Conservation (phyloP, 2,888 invertebrate genomes). For the Bedellia somnulentella region DNA sequence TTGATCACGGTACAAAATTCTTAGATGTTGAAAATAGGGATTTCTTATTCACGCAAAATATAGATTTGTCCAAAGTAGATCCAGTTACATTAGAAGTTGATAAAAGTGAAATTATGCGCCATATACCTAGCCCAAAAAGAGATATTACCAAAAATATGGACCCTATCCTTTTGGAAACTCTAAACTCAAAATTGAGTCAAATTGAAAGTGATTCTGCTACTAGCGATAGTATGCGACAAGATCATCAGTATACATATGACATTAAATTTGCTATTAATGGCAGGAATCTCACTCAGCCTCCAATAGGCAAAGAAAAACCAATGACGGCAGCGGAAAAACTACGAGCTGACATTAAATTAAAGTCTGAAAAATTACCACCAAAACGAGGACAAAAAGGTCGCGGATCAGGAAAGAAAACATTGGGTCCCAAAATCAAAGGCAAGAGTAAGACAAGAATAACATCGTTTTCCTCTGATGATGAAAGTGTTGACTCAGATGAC, state of each 20-base stretch:
- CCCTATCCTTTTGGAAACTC: constrained; percentile 66
- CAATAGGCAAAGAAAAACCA: constrained; percentile 40
- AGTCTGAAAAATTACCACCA: constrained; percentile 64
- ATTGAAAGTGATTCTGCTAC: constrained; percentile 78
- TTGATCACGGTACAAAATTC: constrained; percentile 39
- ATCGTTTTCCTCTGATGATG: constrained; percentile 76
- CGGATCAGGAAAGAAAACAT: constrained; percentile 60
- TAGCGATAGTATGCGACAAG: constrained; percentile 67
- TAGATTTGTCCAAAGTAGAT: constrained; percentile 73
- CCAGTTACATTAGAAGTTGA: constrained; percentile 72
- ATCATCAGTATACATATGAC: constrained; percentile 56
- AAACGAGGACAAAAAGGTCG: constrained; percentile 66
- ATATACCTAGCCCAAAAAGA: constrained; percentile 69
- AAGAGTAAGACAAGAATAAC: constrained; percentile 74
- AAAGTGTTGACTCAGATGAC: constrained; percentile 76
- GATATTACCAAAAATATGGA: constrained; percentile 72
- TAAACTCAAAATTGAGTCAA: constrained; percentile 73
- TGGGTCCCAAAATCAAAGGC: constrained; percentile 60
- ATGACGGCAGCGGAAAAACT: constrained; percentile 50
- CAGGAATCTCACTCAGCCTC: constrained; percentile 39
- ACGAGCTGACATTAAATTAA: constrained; percentile 54
- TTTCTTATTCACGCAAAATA: constrained; percentile 74
- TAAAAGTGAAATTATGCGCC: constrained; percentile 64
- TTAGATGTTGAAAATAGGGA: constrained; percentile 58
- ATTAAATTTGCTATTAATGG: constrained; percentile 56